Base-by-base conservation (phyloP, 2,113 vertebrate genomes). In the Forbesichthys agassizii region DNA sequence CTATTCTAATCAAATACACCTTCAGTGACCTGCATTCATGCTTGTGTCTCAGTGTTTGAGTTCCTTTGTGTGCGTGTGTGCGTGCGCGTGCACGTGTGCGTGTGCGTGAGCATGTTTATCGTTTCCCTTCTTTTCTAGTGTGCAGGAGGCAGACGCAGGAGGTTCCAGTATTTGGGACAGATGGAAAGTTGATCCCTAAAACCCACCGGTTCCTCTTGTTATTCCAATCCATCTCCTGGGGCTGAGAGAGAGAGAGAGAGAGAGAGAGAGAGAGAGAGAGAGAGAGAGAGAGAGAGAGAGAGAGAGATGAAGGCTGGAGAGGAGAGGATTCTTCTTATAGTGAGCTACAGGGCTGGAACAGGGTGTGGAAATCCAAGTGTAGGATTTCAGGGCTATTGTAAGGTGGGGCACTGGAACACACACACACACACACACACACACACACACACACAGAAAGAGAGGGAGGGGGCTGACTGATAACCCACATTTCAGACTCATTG, bases 201-300 rank as follows among this genome's bases (percentile, higher is more conserved):
- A 84, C 83, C 73, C 72, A 70, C 79, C 33, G 69, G 68, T 84
- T 88, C 84, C 84, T 86, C 86, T 86, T 85, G 80, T 18, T 86
- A 89, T 86, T 84, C 80, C 80, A 67, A 81, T 77, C 77, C 33
- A 66, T 80, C 80, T 86, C 88, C 82, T 67, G 84, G 71, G 87
- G 86, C 82, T 66, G 69, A 42, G 62, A 64, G 56, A 66, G 64
- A 73, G 79, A 66, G 74, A 66, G 69, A 78, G 81, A 54, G 67
- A 66, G 16, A 0, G 4, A 78, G 80, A 82, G 33, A 14, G 33
- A 60, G 33, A 42, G 54, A 5, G n/a, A 14, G 36, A 42, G 36
- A 9, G 74, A 62, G 64, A 75, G 54, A 57, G 8, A 47, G 6
- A 58, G 11, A 12, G 64, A 33, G 10, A 18, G 49, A 53, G 63